Evolutionary conservation across 2,888 invertebrate species (phyloP).

Genomic region (Cheilosia pagana): DNA sequence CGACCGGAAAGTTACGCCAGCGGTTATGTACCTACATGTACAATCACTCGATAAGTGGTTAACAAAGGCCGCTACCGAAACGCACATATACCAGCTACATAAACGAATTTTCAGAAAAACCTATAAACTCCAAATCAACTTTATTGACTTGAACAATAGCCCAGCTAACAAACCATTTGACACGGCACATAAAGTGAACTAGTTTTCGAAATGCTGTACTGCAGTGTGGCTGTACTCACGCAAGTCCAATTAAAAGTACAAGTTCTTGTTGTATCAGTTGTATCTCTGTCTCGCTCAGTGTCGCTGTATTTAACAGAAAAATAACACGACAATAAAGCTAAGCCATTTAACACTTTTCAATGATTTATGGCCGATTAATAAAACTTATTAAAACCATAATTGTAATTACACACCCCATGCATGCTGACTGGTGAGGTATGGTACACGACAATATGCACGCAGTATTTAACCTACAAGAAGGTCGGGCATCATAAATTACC

Average conservation of each 20-base stretch:
- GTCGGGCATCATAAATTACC: conserved; percentile 61
- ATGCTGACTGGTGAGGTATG: not conserved
- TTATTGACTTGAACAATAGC: conserved; percentile 9
- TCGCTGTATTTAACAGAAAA: conserved; percentile 29
- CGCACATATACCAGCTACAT: not conserved
- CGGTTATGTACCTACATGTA: not conserved
- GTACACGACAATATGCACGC: not conserved
- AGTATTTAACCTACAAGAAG: conserved; percentile 57
- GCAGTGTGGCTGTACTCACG: not conserved
- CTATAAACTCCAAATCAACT: conserved; percentile 2
- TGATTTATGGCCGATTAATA: conserved; percentile 59
- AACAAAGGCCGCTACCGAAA: not conserved
- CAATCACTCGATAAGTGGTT: not conserved
- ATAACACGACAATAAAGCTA: conserved; percentile 19
- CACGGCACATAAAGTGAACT: conserved; percentile 21
- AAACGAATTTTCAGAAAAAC: conserved; percentile 11
- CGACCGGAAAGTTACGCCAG: conserved; percentile 12
- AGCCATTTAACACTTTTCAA: conserved; percentile 50
- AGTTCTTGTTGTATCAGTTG: conserved; percentile 40
- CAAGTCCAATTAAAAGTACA: conserved; percentile 30
- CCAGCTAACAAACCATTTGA: conserved; percentile 3
- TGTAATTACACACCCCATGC: conserved; percentile 44
- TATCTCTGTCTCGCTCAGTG: conserved; percentile 27
- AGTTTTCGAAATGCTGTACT: conserved; percentile 4
- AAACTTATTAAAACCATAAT: conserved; percentile 57